Evolutionary conservation across 2,113 vertebrate species (phyloP).

Genomic region (Colaptes auratus): DNA sequence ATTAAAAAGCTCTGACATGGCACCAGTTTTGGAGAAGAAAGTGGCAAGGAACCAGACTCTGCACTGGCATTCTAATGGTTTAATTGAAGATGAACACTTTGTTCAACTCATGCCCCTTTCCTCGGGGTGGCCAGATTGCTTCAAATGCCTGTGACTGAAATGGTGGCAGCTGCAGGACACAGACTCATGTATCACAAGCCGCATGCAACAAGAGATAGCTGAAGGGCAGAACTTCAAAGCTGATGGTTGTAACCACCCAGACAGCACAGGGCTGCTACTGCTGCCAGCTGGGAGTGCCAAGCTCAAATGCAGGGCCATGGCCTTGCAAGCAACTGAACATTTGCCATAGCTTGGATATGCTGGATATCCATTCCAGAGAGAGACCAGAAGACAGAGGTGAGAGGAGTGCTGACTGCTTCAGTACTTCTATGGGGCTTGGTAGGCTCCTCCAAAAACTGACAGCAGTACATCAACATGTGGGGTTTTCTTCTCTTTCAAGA

Average conservation of each 20-base stretch:
- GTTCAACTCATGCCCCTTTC: conserved; percentile 70
- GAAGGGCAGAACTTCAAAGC: conserved; percentile 81
- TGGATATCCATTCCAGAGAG: not conserved
- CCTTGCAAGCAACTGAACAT: not conserved
- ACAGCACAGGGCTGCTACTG: conserved; percentile 29
- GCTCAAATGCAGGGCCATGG: not conserved
- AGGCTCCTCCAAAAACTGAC: not conserved
- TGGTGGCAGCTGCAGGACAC: conserved; percentile 76
- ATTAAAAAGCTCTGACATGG: not conserved
- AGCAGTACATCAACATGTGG: not conserved
- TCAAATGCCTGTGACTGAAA: conserved; percentile 75
- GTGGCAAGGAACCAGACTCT: conserved; percentile 41
- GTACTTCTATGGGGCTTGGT: not conserved
- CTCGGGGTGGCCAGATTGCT: conserved; percentile 48
- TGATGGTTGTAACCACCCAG: conserved; percentile 43
- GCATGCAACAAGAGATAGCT: conserved; percentile 74
- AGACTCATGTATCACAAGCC: conserved; percentile 64
- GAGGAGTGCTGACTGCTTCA: not conserved
- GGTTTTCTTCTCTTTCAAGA: not conserved
- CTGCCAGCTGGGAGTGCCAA: conserved; percentile 63
- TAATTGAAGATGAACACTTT: conserved; percentile 71
- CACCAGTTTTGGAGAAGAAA: conserved; percentile 34
- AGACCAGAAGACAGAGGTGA: not conserved
- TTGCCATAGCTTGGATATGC: conserved; percentile 1
- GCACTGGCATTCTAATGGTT: conserved; percentile 40